Evolutionary conservation across 2,113 vertebrate genomes (phyloP).

Genomic region (Panurus biarmicus): DNA sequence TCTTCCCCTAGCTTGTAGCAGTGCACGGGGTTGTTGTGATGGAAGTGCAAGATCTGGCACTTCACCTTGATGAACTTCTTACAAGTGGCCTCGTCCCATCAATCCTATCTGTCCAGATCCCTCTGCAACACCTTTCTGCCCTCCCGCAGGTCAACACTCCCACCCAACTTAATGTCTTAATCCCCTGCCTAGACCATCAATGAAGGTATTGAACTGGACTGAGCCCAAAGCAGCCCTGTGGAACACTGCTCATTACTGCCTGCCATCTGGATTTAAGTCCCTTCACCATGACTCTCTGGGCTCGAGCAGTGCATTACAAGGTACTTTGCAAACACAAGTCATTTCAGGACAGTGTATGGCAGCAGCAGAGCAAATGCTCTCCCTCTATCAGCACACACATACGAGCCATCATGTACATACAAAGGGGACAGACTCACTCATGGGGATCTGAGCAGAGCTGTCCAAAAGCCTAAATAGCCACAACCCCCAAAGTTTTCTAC

Average conservation of each 20-base stretch:
- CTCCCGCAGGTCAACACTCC: neutral
- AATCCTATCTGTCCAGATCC: neutral
- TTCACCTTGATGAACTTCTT: neutral
- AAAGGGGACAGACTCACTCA: neutral
- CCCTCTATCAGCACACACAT: neutral
- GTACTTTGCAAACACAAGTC: neutral
- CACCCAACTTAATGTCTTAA: neutral
- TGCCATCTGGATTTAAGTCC: neutral
- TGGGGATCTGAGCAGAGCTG: neutral
- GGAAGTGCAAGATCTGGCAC: too few species aligned
- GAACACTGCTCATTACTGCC: neutral
- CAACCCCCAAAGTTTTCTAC: neutral
- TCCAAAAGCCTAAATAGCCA: neutral
- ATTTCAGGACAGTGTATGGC: neutral
- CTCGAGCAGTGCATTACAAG: neutral
- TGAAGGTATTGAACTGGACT: neutral
- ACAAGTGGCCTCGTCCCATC: neutral
- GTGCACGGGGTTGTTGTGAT: neutral
- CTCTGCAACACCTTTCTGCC: neutral
- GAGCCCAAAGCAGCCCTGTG: neutral
- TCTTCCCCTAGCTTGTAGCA: neutral
- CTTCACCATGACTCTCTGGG: neutral
- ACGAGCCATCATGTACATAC: rapidly evolving
- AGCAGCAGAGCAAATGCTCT: neutral
- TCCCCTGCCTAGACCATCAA: neutral